These are phyloP conservation scores for Maniola hyperantus DNA, from an alignment of 2,888 invertebrate genomes.

Conservation along the genomic window DNA sequence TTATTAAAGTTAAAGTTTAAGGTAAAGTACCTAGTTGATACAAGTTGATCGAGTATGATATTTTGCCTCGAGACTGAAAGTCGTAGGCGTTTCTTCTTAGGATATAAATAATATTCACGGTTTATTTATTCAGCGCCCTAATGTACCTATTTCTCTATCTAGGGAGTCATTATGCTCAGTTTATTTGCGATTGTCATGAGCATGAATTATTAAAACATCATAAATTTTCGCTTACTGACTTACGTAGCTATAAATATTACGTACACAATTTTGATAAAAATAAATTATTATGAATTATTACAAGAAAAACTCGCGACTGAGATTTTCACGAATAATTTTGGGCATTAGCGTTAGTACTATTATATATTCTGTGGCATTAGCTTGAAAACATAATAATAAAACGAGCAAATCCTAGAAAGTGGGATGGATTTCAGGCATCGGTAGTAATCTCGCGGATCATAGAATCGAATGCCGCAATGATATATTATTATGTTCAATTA, in stretches of 20 bases:
- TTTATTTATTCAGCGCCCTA: not conserved
- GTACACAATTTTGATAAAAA: not conserved
- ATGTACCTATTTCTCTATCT: not conserved
- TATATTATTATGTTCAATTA: too few relatives aligned
- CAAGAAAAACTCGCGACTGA: not conserved
- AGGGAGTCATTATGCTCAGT: conserved; percentile 18
- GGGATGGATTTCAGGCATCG: too few relatives aligned
- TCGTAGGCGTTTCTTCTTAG: not conserved
- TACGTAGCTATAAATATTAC: too few relatives aligned
- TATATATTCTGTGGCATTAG: too few relatives aligned
- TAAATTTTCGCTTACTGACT: conserved; percentile 9
- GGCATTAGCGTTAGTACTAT: too few relatives aligned
- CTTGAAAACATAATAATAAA: too few relatives aligned
- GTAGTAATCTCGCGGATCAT: too few relatives aligned
- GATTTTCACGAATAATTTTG: too few relatives aligned
- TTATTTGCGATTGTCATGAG: conserved; percentile 14
- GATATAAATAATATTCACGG: not conserved
- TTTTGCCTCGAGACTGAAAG: not conserved
- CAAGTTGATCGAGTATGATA: not conserved
- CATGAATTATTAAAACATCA: conserved; percentile 22
- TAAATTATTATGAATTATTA: not conserved
- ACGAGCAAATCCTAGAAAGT: too few relatives aligned
- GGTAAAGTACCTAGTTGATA: not conserved
- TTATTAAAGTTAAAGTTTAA: not conserved
- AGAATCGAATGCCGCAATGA: too few relatives aligned